Conservation (phyloP, 37 sponge, comb jelly and placozoan genomes). For the Spongia lamella region DNA sequence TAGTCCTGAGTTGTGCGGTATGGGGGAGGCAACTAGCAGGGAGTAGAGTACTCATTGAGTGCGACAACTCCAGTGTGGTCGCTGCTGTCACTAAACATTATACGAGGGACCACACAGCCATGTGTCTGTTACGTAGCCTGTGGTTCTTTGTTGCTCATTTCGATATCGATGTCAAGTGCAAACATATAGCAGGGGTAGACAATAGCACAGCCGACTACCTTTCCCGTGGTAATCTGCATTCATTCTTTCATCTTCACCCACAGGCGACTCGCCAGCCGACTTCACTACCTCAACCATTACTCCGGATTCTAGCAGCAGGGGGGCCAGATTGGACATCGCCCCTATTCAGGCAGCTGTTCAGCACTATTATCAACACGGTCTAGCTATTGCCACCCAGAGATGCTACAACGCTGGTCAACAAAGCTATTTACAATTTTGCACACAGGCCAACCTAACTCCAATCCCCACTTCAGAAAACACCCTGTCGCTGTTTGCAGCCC, state of each 20-base stretch:
- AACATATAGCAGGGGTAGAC: no score
- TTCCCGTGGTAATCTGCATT: no score
- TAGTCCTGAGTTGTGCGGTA: not conserved
- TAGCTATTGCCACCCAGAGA: slow-evolving; percentile 30
- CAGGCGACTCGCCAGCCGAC: not conserved
- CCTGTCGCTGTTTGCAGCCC: no score
- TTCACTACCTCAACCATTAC: not conserved
- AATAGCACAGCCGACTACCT: slow-evolving; percentile 4
- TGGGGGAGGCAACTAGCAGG: not conserved
- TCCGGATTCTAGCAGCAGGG: not conserved
- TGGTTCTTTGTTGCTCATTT: not conserved
- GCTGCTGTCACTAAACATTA: not conserved
- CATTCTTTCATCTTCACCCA: slow-evolving; percentile 9
- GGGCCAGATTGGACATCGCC: slow-evolving; percentile 37
- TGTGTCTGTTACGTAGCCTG: not conserved
- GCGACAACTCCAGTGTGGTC: not conserved
- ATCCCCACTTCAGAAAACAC: no score
- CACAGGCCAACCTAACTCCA: not conserved
- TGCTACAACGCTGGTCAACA: slow-evolving; percentile 27
- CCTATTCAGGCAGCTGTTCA: slow-evolving; percentile 17
- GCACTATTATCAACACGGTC: not conserved
- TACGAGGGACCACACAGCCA: not conserved
- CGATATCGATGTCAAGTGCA: not conserved
- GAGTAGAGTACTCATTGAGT: not conserved
- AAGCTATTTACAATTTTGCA: slow-evolving; percentile 40